Evolutionary conservation across 2,888 invertebrate genomes (phyloP), one percentile per base, ranked within the genome.

Genomic region (Ypsolopha sequella): DNA sequence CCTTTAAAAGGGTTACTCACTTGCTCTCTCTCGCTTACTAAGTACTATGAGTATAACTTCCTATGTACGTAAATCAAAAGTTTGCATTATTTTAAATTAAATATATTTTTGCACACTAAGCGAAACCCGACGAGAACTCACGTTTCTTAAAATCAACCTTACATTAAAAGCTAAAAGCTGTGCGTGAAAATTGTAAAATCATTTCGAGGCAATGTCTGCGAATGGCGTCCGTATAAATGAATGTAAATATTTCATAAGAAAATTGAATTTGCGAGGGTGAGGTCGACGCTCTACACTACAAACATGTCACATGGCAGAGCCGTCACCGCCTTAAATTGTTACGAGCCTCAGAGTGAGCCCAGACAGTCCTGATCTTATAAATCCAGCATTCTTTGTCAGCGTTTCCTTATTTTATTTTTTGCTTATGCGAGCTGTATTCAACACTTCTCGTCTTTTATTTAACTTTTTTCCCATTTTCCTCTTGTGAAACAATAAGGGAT

Each of bases 241-340:
- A 64, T 60, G 61, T 71, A 64, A 71, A 73, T 73, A 70, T 72
- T 70, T 65, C 56, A 66, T 53, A 60, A 63, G 63, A 57, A 66
- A 70, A 72, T 70, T 68, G 62, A 65, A 71, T 60, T 8, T 38
- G 44, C 49, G 59, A 59, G 60, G 56, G 52, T 45, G 38, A 50
- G 56, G 52, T 56, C 53, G 54, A 54, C 45, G 24, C 24, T 24
- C 24, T 24, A 24, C 24, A 24, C 24, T 24, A 24, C 24, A 24
- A 4, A 2, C 2, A 24, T 24, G 24, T 24, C 24, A 24, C 51
- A 51, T 48, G 48, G 43, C 35, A 52, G 51, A 50, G 57, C 53
- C 56, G 55, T 56, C 57, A 52, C 44, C 48, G 53, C 7, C 54
- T 54, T 35, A 41, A 48, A 54, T 49, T 49, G 44, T 50, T 41